phyloP scores from a whole-genome alignment of 2,113 vertebrate species.

The Nothoprocta perdicaria region DNA sequence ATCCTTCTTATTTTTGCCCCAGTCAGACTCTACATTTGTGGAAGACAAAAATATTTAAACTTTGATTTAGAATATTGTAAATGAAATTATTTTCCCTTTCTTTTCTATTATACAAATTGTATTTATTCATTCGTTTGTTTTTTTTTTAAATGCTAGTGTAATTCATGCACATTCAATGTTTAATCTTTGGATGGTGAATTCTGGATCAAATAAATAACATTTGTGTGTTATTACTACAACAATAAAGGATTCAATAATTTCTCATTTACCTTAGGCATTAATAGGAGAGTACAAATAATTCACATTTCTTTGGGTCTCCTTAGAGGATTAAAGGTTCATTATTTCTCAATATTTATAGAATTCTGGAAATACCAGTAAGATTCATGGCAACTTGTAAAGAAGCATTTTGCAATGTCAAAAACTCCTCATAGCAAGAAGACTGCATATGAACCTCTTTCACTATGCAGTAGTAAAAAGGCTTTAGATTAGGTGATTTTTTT shows the following conservation, averaged over 20 bases:
- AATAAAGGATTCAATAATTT: background rate
- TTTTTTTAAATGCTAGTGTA: background rate
- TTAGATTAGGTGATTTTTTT: background rate
- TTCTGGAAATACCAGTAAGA: background rate
- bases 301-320: background rate
- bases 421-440: background rate
- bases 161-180: background rate
- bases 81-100: background rate
- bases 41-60: background rate
- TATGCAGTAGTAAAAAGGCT: background rate
- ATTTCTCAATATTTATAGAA: background rate
- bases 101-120: background rate
- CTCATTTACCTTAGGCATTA: background rate
- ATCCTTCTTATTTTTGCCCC: background rate
- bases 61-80: background rate
- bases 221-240: background rate
- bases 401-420: background rate
- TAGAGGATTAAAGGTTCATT: background rate
- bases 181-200: background rate
- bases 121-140: too few species aligned
- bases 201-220: background rate
- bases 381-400: background rate
- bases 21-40: background rate
- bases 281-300: rapidly evolving
- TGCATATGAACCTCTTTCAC: background rate